Evolutionary conservation across 2,888 invertebrate species (phyloP), one percentile per base, ranked within the genome.

Genomic region (Gryllus longicercus): DNA sequence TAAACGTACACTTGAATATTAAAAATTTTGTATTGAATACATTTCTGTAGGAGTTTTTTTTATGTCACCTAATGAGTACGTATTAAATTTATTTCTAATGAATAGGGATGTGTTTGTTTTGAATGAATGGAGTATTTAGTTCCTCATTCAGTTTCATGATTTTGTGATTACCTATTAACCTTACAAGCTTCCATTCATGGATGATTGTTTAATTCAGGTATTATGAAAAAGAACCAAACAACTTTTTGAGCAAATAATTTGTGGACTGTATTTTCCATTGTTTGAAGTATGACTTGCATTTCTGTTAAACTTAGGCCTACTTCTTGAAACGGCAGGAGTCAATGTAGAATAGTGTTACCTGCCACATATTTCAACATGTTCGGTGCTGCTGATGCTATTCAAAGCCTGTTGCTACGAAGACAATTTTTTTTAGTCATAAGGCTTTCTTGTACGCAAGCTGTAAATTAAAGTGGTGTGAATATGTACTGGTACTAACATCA

Each of bases 41-140:
- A 79, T 82, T 81, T 82, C 81, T 79, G 82, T 82, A 81, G 80
- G 79, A 81, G 38, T 78, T 81, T 80, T 81, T 82, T 78, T 82
- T 50, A 77, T 76, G 81, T 81, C 77, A 82, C 76, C 80, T 79
- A 82, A 82, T 82, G 79, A 82, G 78, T 82, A 81, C 82, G 82
- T 81, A 83, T 83, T 83, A 83, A 83, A 83, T 83, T 83, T 81
- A 82, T 83, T 83, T 83, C 80, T 83, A 83, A 80, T 82, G 82
- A 82, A 83, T 80, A 63, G 79, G 79, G 79, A 50, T 74, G 79
- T 80, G 79, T 81, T 78, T 51, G 74, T 78, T 78, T 75, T 75
- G 74, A 50, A 79, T 74, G 74, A 63, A 78, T 50, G 25, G 5
- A 50, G 50, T 51, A 74, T 50, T 79, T 49, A 79, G 14, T 16